Conservation (phyloP, 2,113 vertebrate genomes). For the Festucalex cinctus region DNA sequence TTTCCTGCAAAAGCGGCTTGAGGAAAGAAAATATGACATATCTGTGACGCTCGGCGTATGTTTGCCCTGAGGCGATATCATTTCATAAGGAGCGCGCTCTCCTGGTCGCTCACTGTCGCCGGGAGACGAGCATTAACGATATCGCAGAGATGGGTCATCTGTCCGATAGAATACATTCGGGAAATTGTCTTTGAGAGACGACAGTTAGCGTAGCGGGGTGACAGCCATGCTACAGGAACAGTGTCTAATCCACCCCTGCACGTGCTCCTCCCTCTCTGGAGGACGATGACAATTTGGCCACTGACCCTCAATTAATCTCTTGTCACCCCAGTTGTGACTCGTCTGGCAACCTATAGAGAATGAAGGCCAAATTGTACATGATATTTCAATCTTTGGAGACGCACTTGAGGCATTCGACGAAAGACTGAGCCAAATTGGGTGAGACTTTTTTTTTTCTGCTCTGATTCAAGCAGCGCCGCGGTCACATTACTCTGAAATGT, state of each 20-base stretch:
- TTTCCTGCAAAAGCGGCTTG: neutral
- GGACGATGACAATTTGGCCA: constrained; percentile 6
- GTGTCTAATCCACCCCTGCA: constrained; percentile 37
- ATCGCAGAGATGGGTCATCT: constrained; percentile 64
- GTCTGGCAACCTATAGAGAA: neutral
- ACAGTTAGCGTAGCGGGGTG: constrained; percentile 59
- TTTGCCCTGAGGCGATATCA: constrained; percentile 37
- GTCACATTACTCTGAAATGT: neutral
- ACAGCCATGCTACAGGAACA: constrained; percentile 41
- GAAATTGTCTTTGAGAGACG: constrained; percentile 68
- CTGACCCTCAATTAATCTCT: constrained; percentile 5
- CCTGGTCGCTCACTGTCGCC: constrained; percentile 18
- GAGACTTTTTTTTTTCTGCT: neutral
- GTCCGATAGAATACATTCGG: constrained; percentile 64
- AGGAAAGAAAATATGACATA: constrained; percentile 37
- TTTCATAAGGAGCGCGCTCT: constrained; percentile 41
- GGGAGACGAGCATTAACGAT: constrained; percentile 42
- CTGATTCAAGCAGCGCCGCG: neutral
- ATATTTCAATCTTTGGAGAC: constrained; percentile 5
- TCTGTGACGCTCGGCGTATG: constrained; percentile 33
- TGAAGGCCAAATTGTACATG: neutral
- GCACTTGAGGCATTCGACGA: neutral
- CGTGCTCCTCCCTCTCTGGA: constrained; percentile 15
- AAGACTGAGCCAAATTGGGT: neutral
- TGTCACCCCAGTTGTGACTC: neutral